These are phyloP conservation scores for Rhopalosiphum nymphaeae DNA, from an alignment of 2,888 invertebrate genomes.

Conservation along the genomic window DNA sequence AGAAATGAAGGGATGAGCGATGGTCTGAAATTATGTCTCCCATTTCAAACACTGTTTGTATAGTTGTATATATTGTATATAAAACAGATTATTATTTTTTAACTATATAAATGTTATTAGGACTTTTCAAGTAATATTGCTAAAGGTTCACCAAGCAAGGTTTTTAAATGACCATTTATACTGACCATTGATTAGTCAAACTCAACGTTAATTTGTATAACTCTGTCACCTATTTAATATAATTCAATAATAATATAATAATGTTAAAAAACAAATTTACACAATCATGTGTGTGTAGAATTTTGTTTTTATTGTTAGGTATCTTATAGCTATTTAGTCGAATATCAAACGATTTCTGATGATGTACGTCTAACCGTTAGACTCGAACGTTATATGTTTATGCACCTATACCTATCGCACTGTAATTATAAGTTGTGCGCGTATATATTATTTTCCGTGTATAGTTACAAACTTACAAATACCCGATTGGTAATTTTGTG, in stretches of 20 bases:
- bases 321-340: background rate
- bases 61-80: background rate
- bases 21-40: background rate
- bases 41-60: background rate
- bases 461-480: background rate
- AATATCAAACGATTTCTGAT: background rate
- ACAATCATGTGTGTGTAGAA: background rate
- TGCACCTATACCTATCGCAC: background rate
- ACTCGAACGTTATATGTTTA: background rate
- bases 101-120: background rate
- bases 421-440: background rate
- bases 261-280: background rate
- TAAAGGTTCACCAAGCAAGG: background rate
- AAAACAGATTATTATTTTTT: background rate
- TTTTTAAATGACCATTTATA: background rate
- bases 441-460: background rate
- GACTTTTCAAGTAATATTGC: background rate
- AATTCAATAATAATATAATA: background rate
- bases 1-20: background rate
- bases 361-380: background rate
- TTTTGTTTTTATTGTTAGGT: background rate
- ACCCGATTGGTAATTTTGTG: background rate
- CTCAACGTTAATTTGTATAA: background rate
- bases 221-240: background rate
- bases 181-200: background rate